Conservation (phyloP, 2,797 vertebrate species). For the Sciurus vulgaris region DNA sequence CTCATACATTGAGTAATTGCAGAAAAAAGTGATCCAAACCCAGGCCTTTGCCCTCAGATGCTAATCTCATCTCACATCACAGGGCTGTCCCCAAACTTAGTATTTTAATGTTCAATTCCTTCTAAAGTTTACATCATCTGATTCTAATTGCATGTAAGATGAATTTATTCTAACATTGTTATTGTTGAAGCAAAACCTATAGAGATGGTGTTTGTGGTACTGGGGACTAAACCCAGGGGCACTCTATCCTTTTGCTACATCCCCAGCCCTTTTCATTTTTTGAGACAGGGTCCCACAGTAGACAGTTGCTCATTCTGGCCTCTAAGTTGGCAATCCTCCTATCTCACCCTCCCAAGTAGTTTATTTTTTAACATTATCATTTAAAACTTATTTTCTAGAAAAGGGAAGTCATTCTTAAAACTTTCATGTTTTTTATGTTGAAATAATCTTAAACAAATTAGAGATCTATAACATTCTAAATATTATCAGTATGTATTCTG, state of each 20-base stretch:
- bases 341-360: neutral
- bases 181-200: constrained; percentile 20
- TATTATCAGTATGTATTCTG: neutral
- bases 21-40: neutral
- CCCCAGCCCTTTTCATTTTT: too few relatives aligned
- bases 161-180: constrained; percentile 37
- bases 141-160: neutral
- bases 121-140: neutral
- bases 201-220: neutral
- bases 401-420: constrained; percentile 43
- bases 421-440: neutral
- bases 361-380: constrained; percentile 41
- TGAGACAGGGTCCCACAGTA: too few relatives aligned
- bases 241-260: too few relatives aligned
- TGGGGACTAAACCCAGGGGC: too few relatives aligned
- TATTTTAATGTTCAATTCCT: constrained; percentile 14
- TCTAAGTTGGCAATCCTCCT: too few relatives aligned
- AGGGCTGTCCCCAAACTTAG: neutral
- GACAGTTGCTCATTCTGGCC: too few relatives aligned
- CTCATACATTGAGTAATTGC: neutral
- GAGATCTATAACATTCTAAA: constrained; percentile 43
- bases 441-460: constrained; percentile 42
- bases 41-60: neutral
- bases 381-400: neutral
- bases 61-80: neutral